These are phyloP conservation scores for Hybos culiciformis DNA, from an alignment of 2,888 invertebrate species.

Conservation along the genomic window DNA sequence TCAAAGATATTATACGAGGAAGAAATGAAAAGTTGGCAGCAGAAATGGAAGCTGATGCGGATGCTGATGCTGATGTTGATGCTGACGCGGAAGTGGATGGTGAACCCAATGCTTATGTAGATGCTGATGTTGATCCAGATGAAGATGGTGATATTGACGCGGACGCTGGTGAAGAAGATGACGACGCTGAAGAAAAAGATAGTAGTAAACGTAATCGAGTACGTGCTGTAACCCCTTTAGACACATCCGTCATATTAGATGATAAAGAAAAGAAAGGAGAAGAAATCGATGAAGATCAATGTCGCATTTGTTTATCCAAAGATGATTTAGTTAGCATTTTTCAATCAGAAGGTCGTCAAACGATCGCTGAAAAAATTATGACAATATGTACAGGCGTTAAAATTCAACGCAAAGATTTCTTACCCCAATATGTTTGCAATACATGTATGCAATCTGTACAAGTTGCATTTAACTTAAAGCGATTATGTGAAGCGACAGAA, in stretches of 20 bases:
- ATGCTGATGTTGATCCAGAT: neutral
- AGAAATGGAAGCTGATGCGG: neutral
- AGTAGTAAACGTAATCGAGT: neutral
- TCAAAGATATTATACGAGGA: neutral
- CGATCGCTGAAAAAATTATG: constrained; percentile 34
- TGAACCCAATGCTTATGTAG: neutral
- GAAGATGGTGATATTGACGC: neutral
- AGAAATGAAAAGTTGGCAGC: neutral
- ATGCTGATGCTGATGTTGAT: neutral
- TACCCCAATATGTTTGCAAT: constrained; percentile 35
- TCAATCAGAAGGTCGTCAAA: constrained; percentile 22
- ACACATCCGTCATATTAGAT: no score
- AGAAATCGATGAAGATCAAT: constrained; percentile 28
- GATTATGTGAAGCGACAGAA: constrained; percentile 32
- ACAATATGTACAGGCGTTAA: constrained; percentile 31
- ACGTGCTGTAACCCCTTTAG: neutral
- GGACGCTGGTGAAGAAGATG: neutral
- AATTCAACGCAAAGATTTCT: constrained; percentile 32
- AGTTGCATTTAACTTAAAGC: constrained; percentile 31
- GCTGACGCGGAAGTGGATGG: neutral
- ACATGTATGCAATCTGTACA: constrained; percentile 30
- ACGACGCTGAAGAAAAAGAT: neutral
- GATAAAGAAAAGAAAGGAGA: constrained; percentile 19
- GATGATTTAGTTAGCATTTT: constrained; percentile 29
- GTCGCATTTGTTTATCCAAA: constrained; percentile 30